Percentiles rank a stretch among this genome's conserved stretches.
Conservation (phyloP, 1,140 invertebrate species). For the Microvelia longipes region DNA sequence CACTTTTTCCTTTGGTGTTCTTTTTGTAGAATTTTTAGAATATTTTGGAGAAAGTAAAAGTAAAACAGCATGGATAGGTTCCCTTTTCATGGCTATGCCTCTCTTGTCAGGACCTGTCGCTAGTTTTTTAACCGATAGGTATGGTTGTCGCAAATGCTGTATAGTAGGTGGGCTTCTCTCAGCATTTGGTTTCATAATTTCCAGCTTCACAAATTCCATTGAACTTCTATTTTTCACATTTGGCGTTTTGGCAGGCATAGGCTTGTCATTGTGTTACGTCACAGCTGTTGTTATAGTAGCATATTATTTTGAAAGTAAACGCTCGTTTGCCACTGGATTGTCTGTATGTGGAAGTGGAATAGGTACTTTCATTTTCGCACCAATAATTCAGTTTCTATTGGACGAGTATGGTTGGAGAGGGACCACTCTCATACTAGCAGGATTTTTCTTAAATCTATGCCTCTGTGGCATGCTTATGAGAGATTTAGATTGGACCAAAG, state of each 20-base stretch:
- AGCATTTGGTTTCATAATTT: constrained; percentile 62
- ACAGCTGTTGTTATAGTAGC: constrained; percentile 85
- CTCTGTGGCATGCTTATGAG: constrained; percentile 74
- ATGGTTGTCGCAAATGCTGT: constrained; percentile 28
- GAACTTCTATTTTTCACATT: constrained; percentile 68
- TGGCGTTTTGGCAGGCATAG: constrained; percentile 70
- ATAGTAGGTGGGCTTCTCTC: constrained; percentile 55
- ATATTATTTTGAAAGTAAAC: constrained; percentile 84
- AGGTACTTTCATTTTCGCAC: constrained; percentile 78
- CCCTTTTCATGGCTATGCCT: constrained; percentile 80
- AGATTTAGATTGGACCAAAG: constrained; percentile 60
- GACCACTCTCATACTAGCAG: constrained; percentile 61
- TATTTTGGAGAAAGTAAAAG: constrained; percentile 60
- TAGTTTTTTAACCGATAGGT: constrained; percentile 70
- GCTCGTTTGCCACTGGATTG: constrained; percentile 83
- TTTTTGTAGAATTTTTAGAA: constrained; percentile 60
- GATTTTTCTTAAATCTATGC: constrained; percentile 69
- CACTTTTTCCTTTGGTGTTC: constrained; percentile 72
- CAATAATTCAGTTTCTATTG: constrained; percentile 58
- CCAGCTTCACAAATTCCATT: constrained; percentile 58
- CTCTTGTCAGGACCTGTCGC: constrained; percentile 75
- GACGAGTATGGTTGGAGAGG: constrained; percentile 73
- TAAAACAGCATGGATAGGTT: constrained; percentile 81
- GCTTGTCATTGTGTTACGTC: constrained; percentile 73
- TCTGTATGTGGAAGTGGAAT: constrained; percentile 81